These are phyloP conservation scores for Ennomos fuscantarius DNA, from an alignment of 2,888 invertebrate genomes.

Conservation along the genomic window DNA sequence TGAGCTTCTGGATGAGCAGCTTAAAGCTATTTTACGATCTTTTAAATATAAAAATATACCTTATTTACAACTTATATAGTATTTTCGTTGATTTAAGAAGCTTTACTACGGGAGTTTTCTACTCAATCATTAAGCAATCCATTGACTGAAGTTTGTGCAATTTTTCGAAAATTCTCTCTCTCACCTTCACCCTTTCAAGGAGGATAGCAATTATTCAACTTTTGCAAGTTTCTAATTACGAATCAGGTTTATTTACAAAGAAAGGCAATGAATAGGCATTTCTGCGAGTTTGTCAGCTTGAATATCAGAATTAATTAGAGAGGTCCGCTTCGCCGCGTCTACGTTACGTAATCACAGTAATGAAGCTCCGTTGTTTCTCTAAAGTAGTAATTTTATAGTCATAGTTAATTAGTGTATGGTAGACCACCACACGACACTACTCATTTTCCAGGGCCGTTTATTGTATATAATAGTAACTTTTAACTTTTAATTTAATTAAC, in stretches of 20 bases:
- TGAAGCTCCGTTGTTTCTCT: neutral
- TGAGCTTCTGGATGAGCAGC: too few species aligned
- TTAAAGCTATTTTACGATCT: too few species aligned
- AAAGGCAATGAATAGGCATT: constrained; percentile 42
- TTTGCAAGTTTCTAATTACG: constrained; percentile 39
- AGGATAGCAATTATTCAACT: constrained; percentile 36
- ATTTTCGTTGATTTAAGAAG: neutral
- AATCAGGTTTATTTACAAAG: constrained; percentile 43
- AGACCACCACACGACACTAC: too few species aligned
- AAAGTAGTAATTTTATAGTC: too few species aligned
- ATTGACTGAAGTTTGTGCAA: constrained; percentile 22
- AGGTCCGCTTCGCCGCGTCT: constrained; percentile 32
- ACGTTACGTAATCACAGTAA: constrained; percentile 6
- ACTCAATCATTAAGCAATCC: constrained; percentile 14
- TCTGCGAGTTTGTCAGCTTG: constrained; percentile 50
- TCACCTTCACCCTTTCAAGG: constrained; percentile 31
- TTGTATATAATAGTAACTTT: too few species aligned
- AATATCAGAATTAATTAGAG: constrained; percentile 56
- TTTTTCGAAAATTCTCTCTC: constrained; percentile 25
- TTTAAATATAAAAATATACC: neutral
- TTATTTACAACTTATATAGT: neutral
- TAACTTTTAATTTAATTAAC: too few species aligned
- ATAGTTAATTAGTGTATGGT: too few species aligned
- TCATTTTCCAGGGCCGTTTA: too few species aligned
- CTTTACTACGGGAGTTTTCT: neutral